Percentiles rank a stretch among this genome's conserved stretches.
These are phyloP conservation scores for Tipula unca DNA, from an alignment of 2,888 invertebrate genomes.

Conservation along the genomic window DNA sequence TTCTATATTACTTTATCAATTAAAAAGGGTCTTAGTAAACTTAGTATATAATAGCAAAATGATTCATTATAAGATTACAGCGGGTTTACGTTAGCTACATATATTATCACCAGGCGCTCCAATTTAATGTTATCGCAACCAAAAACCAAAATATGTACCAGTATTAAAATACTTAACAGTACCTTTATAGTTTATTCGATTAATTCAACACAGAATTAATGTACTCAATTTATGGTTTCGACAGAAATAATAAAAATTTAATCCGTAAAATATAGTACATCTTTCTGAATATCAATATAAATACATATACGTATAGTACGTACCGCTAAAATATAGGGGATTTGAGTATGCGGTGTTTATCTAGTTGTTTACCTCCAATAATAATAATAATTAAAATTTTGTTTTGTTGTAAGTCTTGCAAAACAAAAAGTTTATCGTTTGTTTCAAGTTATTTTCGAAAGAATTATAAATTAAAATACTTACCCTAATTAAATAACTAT, in stretches of 20 bases:
- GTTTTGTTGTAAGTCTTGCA: background rate
- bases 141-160: background rate
- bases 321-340: background rate
- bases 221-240: background rate
- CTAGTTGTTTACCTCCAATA: background rate
- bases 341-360: background rate
- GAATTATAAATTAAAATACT: background rate
- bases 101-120: background rate
- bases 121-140: background rate
- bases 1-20: background rate
- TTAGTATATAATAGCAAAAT: background rate
- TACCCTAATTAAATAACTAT: background rate
- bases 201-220: background rate
- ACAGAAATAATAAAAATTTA: background rate
- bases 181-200: background rate
- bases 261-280: background rate
- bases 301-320: too few species aligned
- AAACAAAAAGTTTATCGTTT: background rate
- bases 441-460: background rate
- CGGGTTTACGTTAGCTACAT: background rate
- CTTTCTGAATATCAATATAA: background rate
- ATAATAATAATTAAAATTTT: background rate
- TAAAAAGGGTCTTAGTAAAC: background rate
- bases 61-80: background rate
- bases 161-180: background rate